Evolutionary conservation across 2,888 invertebrate genomes (phyloP), one percentile per base, ranked within the genome.

Genomic region (Apamea sordens): DNA sequence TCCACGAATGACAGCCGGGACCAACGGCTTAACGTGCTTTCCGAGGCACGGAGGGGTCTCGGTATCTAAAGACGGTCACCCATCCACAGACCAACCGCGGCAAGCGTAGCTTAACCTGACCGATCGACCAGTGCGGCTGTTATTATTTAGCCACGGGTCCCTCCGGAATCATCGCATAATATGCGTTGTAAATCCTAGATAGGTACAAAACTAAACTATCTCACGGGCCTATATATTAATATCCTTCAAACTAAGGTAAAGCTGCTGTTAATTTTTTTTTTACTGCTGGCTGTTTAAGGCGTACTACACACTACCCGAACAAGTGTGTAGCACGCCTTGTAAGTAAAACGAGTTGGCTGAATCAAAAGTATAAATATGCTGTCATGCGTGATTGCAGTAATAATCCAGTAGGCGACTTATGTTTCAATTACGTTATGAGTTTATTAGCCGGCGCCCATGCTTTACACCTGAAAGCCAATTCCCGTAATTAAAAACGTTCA

Each of bases 311-410:
- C 32, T 32, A 32, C 18, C 1, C 63, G 10, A 32, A 63, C 32
- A 63, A 63, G 21, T 63, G 36, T 2, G 6, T 32, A 61, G 28
- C 61, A 28, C 28, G 13, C 56, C 56, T 13, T n/a, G 2, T 1
- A 59, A 13, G 61, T 47, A 44, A 68, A 28, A 47, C 21, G 11
- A 28, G 13, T 28, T 13, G 24, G 2, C 69, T 21, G 50, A 73
- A 50, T 11, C 1, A 24, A 13, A 73, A 73, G 21, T 28, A 56
- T 28, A 18, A 1, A 32, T 32, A 74, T 24, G 41, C 41, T 32
- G 41, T 41, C 21, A 44, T 8, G 56, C 13, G 75, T n/a, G 41
- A 75, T 75, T 75, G 75, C 75, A 44, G 75, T 44, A 5, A 32
- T 32, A 32, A 56, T 32, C 32, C 2, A 75, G 24, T 8, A 75